Percentiles rank a stretch among this genome's conserved stretches.
Conservation (phyloP, 1,140 invertebrate genomes). For the Caenorhabditis latens region DNA sequence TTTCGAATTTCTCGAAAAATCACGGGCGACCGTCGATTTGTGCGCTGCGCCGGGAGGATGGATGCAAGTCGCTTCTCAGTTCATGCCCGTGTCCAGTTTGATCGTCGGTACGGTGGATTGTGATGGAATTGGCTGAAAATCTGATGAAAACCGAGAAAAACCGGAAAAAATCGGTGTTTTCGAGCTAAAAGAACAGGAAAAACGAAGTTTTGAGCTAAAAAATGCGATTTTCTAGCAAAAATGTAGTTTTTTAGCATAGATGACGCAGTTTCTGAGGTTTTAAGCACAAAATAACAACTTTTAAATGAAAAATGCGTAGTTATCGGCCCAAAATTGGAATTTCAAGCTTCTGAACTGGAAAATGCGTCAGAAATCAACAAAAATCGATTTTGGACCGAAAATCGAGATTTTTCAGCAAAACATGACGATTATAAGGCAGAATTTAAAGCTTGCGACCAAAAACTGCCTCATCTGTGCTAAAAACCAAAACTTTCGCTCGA, state of each 20-base stretch:
- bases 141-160: background rate
- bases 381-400: no score
- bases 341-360: background rate
- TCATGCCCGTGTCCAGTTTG: slow-evolving; percentile 96
- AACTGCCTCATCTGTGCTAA: no score
- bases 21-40: slow-evolving; percentile 94
- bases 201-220: background rate
- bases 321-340: background rate
- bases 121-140: background rate
- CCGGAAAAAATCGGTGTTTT: background rate
- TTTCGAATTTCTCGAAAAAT: slow-evolving; percentile 95
- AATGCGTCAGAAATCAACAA: no score
- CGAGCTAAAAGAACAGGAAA: no score
- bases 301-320: background rate
- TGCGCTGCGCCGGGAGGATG: slow-evolving; percentile 99
- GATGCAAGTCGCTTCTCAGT: slow-evolving; percentile 99
- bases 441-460: no score
- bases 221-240: background rate
- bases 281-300: background rate
- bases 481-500: no score
- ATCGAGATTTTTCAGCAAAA: no score
- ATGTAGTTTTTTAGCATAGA: background rate
- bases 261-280: no score
- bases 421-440: no score
- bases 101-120: slow-evolving; percentile 83